Base-by-base conservation (phyloP, 2,888 invertebrate genomes). In the Lithophane ornitopus region DNA sequence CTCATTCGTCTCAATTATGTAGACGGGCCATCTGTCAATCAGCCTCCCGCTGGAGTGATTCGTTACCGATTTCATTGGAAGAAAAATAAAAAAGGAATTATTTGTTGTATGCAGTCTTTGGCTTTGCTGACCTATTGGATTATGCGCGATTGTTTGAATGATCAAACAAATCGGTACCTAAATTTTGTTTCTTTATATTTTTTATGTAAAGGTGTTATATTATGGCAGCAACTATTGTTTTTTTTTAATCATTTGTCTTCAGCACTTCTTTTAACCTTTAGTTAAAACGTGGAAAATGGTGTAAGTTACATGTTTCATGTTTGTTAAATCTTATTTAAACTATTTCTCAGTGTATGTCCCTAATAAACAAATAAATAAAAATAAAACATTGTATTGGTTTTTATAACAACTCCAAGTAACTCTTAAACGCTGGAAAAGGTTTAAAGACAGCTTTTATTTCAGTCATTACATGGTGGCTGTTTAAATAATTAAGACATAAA, bases 21-120 rank as follows among this genome's bases (percentile, higher is more conserved):
- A 90, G 96, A 96, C 96, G 92, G 95, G 92, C 94, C 91, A 95
- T 96, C 95, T 95, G 96, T 96, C 96, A 95, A 95, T 96, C 96
- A 94, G 90, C 76, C 87, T 94, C 96, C 94, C 95, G 88, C 82
- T 87, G 94, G 96, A 93, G 95, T 94, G 94, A 96, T 96, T 94
- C 93, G 94, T 93, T 94, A 93, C 92, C 89, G 91, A 93, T 94
- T 91, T 90, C 89, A 90, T 89, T 88, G 87, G 85, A 81, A 88
- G 88, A 87, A 85, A 89, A 90, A 88, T 85, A 87, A 86, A 82
- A 77, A 75, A 82, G 71, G 74, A 87, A 82, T 85, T 76, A 81
- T 85, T 83, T 74, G 66, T 49, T 75, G 61, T 56, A 59, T 82
- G 71, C 80, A 81, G 59, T 86, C 71, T 77, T 77, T 81, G 67